Evolutionary conservation across 1,140 invertebrate genomes (phyloP), one percentile per base, ranked within the genome.

Genomic region (Drosophila nasuta): DNA sequence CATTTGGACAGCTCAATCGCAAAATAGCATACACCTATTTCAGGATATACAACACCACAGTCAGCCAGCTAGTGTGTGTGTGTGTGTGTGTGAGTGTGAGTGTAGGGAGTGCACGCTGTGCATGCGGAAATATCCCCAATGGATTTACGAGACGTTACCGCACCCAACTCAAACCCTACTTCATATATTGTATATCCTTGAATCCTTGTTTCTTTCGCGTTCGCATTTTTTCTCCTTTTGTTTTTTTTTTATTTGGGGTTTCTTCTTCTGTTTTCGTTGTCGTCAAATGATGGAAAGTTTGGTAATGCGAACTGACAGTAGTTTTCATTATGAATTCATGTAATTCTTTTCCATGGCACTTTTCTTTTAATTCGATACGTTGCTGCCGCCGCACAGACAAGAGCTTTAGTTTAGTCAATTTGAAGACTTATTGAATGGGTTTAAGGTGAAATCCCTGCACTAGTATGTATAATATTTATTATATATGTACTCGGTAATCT

Each of bases 1-100:
- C 83, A 87, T 89, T 87, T 83, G 83, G 83, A 87, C 83, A 87
- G 83, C 82, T 87, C 79, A 79, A 87, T 87, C 72, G 82, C 79
- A 87, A 87, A 74, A 87, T 81, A 85, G 74, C 66, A 86, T 67
- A 77, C 67, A 71, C 67, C 45, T 52, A 49, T 13, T 57, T 28
- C 66, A 65, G 10, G 41, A 66, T 6, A 49, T 33, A 33, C 11
- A 46, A 20, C 28, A n/a, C 41, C 20, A 41, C 41, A 45, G 11
- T 57, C 20, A 25, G 20, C 20, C 20, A 25, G 20, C 20, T 25
- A 25, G 20, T 41, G 5, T 43, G 30, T 30, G 30, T 58, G 35
- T 15, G 15, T 15, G 28, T 49, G 30, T 72, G 28, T 62, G 25
- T 45, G 35, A 54, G 46, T 65, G 5, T 43, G 5, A 2, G 46